phyloP scores from a whole-genome alignment of 2,113 vertebrate genomes.

The Salvelinus fontinalis region DNA sequence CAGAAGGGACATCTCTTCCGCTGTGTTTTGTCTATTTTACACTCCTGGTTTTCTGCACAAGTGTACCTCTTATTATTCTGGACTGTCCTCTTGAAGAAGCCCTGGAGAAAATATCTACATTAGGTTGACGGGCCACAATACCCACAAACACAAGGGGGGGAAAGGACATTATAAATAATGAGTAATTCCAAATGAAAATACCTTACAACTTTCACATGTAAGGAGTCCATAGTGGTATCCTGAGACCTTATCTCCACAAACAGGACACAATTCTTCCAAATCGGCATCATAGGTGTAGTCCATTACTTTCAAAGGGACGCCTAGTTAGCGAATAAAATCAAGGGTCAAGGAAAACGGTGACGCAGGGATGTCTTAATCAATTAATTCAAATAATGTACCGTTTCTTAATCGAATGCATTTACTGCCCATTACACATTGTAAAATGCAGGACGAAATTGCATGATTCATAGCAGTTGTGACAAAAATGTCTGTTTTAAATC shows the following conservation, averaged over 20 bases:
- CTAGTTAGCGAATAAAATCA: slow-evolving; percentile 40
- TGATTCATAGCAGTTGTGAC: too few relatives aligned
- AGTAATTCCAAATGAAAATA: slow-evolving; percentile 49
- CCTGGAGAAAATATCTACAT: slow-evolving; percentile 67
- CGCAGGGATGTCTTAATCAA: neutral
- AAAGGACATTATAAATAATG: neutral
- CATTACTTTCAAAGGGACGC: slow-evolving; percentile 83
- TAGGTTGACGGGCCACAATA: neutral
- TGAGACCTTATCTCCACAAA: slow-evolving; percentile 96
- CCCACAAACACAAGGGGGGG: neutral
- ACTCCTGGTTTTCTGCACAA: slow-evolving; percentile 95
- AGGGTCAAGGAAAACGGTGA: neutral
- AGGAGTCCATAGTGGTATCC: slow-evolving; percentile 97
- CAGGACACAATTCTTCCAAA: slow-evolving; percentile 94
- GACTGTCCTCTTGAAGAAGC: slow-evolving; percentile 97
- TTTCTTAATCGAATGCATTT: neutral
- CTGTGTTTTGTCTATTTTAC: slow-evolving; percentile 98
- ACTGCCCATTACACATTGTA: neutral
- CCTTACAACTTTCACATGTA: slow-evolving; percentile 98
- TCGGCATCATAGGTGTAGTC: slow-evolving; percentile 94
- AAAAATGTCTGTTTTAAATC: neutral
- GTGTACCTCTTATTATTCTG: slow-evolving; percentile 98
- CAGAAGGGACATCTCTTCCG: slow-evolving; percentile 95
- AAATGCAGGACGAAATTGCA: too few relatives aligned
- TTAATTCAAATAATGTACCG: neutral